Evolutionary conservation across 2,797 vertebrate genomes (phyloP).

Genomic region (Oryzias sinensis): DNA sequence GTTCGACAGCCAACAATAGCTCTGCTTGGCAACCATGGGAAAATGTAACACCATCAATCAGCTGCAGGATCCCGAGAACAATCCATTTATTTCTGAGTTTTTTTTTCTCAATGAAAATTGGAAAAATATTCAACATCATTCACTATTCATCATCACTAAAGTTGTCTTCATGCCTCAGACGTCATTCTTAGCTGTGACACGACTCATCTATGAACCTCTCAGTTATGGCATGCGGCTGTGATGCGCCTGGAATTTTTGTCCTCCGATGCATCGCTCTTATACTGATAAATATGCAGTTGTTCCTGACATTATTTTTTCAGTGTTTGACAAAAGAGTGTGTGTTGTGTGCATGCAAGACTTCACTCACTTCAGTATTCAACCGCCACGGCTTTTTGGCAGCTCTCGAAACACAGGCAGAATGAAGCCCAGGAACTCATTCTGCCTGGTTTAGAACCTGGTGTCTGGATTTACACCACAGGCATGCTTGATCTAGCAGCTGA

Average conservation of each 20-base stretch:
- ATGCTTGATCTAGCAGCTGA: conserved; percentile 42
- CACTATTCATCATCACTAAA: conserved; percentile 32
- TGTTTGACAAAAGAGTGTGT: conserved; percentile 13
- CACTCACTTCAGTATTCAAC: conserved; percentile 49
- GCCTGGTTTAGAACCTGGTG: conserved; percentile 42
- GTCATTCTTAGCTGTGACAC: conserved; percentile 51
- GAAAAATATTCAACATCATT: conserved; percentile 24
- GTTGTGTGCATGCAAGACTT: conserved; percentile 40
- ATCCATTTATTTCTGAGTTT: conserved; percentile 24
- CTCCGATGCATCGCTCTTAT: conserved; percentile 63
- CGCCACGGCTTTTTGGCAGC: conserved; percentile 46
- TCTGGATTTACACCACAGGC: conserved; percentile 52
- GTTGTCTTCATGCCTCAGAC: conserved; percentile 45
- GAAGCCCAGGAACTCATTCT: conserved; percentile 26
- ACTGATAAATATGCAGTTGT: conserved; percentile 70
- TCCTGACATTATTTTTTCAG: conserved; percentile 58
- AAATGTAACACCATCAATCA: conserved; percentile 45
- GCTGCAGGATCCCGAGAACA: conserved; percentile 37
- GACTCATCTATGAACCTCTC: conserved; percentile 60
- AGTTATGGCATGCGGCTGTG: conserved; percentile 63
- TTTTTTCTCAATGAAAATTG: conserved; percentile 29
- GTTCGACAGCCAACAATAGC: conserved; percentile 35
- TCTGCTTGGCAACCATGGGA: conserved; percentile 27
- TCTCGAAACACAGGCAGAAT: conserved; percentile 57
- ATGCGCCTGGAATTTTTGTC: conserved; percentile 63